Evolutionary conservation across 92 coral and sea anemone species (phyloP), one percentile per base, ranked within the genome.

Genomic region (Epizoanthus scotinus): DNA sequence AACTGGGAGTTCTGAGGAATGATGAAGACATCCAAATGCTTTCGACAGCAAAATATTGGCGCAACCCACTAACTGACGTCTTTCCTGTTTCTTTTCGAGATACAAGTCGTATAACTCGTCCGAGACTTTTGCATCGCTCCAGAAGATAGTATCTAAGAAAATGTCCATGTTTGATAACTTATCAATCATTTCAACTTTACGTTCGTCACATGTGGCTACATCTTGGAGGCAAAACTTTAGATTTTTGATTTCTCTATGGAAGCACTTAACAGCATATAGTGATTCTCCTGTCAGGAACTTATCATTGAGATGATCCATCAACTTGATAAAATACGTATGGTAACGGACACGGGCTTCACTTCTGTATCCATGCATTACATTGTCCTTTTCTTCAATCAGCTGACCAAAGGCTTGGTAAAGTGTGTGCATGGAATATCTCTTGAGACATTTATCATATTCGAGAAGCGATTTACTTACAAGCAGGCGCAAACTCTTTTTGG

Each of bases 381-480:
- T 14, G 12, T 71, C 57, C 24, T 19, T 53, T 53, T 71, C 61
- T 12, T n/a, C 7, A 52, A 14, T 18, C 27, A 71, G 5, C 78
- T 54, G 44, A 15, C n/a, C 49, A 31, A 53, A 71, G 9, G 78
- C 78, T 53, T n/a, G 44, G 19, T 53, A 15, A 18, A 71, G 63
- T 12, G 78, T 17, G 19, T 71, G 78, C 47, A 71, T 54, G 2
- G 78, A 71, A 29, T 71, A 71, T 1, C 78, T 21, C 20, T 29
- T 19, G 20, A 10, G 0, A 19, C 54, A 22, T 7, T 3, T 18
- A 15, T 77, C 55, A 58, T 77, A 77, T 17, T 77, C 82, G n/a
- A 77, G n/a, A 1, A 77, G 59, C 14, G 82, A 62, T 25, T 63
- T 77, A 31, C 56, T 63, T 34, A 29, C 82, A 44, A 77, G 70